These are phyloP conservation scores for Triops longicaudatus DNA, from an alignment of 1,140 invertebrate genomes.

Conservation along the genomic window DNA sequence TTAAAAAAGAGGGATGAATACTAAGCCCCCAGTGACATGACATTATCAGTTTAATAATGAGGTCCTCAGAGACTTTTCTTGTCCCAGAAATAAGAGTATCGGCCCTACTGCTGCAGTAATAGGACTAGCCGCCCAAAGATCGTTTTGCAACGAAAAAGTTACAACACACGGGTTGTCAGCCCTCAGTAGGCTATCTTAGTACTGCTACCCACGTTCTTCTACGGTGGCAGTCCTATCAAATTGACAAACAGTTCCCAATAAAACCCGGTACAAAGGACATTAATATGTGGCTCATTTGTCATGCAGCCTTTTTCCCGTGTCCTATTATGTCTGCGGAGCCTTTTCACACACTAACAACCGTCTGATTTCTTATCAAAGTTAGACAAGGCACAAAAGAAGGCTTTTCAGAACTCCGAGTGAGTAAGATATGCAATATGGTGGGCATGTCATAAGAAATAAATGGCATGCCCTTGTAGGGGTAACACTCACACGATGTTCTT, in stretches of 20 bases:
- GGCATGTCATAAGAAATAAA: too few relatives aligned
- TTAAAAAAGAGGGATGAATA: background rate
- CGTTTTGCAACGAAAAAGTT: background rate
- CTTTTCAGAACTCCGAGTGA: background rate
- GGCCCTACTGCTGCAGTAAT: too few relatives aligned
- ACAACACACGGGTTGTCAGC: background rate
- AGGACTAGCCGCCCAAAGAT: background rate
- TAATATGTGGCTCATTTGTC: constrained; percentile 15
- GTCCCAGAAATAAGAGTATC: background rate
- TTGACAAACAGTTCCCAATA: constrained; percentile 5
- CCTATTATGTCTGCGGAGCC: background rate
- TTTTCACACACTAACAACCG: background rate
- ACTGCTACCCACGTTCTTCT: background rate
- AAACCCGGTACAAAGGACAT: background rate
- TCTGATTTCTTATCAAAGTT: constrained; percentile 15
- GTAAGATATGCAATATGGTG: too few relatives aligned
- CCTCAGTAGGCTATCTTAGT: background rate
- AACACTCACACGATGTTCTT: too few relatives aligned
- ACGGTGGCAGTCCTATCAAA: background rate
- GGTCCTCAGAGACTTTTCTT: background rate
- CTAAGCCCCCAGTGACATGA: background rate
- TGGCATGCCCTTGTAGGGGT: too few relatives aligned
- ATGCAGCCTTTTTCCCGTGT: background rate
- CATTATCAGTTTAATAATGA: constrained; percentile 16
- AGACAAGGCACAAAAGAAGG: constrained; percentile 17